Conservation (phyloP, 2,797 vertebrate species). For the Scarus forsteni region DNA sequence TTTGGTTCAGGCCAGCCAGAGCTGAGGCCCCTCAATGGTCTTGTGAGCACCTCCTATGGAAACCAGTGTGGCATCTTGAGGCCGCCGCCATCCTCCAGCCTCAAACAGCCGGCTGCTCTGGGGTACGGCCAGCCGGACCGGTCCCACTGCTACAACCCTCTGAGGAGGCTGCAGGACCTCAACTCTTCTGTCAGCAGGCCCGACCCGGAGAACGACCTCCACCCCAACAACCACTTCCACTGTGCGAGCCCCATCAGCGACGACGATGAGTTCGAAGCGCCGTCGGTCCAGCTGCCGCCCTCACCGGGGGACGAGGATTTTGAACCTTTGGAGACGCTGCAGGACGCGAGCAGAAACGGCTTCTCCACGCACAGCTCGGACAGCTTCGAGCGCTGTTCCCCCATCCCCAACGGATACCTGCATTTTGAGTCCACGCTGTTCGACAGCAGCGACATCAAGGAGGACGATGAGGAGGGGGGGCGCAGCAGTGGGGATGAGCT, state of each 20-base stretch:
- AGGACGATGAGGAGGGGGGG: conserved; percentile 59
- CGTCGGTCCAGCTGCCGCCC: conserved; percentile 70
- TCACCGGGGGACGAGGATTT: conserved; percentile 69
- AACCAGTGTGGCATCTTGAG: conserved; percentile 85
- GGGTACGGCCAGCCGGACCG: conserved; percentile 85
- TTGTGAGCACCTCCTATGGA: conserved; percentile 87
- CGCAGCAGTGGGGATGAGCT: conserved; percentile 58
- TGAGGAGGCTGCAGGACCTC: conserved; percentile 90
- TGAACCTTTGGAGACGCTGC: conserved; percentile 61
- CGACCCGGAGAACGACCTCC: conserved; percentile 68
- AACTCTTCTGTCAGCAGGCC: conserved; percentile 88
- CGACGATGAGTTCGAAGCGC: conserved; percentile 76
- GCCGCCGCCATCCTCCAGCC: conserved; percentile 80
- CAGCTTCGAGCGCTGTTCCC: conserved; percentile 77
- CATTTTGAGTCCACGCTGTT: conserved; percentile 87
- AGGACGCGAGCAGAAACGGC: conserved; percentile 73
- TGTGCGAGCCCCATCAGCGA: conserved; percentile 75
- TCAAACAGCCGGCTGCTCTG: conserved; percentile 81
- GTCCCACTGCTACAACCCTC: conserved; percentile 89
- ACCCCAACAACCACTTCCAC: conserved; percentile 67
- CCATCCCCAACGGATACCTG: conserved; percentile 82
- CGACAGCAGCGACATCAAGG: conserved; percentile 80
- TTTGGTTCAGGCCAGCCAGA: conserved; percentile 87
- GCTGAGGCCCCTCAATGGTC: conserved; percentile 86
- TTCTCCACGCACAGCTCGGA: conserved; percentile 80